Conservation (phyloP, 2,888 invertebrate genomes). For the Abrostola triplasia region DNA sequence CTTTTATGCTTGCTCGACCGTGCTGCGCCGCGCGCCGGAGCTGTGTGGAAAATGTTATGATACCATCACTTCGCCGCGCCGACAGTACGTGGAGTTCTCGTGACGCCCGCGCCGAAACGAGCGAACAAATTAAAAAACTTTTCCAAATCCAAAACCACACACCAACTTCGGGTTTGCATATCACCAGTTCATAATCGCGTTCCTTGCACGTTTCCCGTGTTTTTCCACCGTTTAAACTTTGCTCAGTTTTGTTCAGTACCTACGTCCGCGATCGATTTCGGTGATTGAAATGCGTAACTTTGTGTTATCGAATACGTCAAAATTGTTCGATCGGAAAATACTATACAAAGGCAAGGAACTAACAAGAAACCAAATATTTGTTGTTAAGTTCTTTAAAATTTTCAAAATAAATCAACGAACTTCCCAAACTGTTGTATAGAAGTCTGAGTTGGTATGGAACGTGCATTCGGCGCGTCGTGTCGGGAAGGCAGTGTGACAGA, state of each 20-base stretch:
- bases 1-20: slow-evolving; percentile 70
- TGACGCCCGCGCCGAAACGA: slow-evolving; percentile 36
- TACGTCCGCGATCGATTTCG: slow-evolving; percentile 13
- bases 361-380: slow-evolving; percentile 52
- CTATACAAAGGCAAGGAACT: slow-evolving; percentile 35
- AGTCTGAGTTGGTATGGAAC: slow-evolving; percentile 43
- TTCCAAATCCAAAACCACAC: slow-evolving; percentile 50
- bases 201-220: slow-evolving; percentile 38
- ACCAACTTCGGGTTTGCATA: slow-evolving; percentile 46
- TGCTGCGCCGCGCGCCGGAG: slow-evolving; percentile 47
- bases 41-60: slow-evolving; percentile 69
- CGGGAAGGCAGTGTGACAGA: slow-evolving; percentile 69
- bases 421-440: slow-evolving; percentile 48
- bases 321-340: slow-evolving; percentile 43
- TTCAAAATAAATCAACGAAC: slow-evolving; percentile 70
- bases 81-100: slow-evolving; percentile 22
- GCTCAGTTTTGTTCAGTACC: slow-evolving; percentile 4
- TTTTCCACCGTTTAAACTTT: slow-evolving; percentile 41
- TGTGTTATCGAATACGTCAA: slow-evolving; percentile 37
- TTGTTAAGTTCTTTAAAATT: slow-evolving; percentile 62
- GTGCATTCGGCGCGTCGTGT: slow-evolving; percentile 50
- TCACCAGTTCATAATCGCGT: slow-evolving; percentile 46
- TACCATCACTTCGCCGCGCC: slow-evolving; percentile 61
- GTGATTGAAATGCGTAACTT: slow-evolving; percentile 33
- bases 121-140: slow-evolving; percentile 60